phyloP scores from a whole-genome alignment of 92 coral and sea anemone species.

The Zoanthus solanderi region DNA sequence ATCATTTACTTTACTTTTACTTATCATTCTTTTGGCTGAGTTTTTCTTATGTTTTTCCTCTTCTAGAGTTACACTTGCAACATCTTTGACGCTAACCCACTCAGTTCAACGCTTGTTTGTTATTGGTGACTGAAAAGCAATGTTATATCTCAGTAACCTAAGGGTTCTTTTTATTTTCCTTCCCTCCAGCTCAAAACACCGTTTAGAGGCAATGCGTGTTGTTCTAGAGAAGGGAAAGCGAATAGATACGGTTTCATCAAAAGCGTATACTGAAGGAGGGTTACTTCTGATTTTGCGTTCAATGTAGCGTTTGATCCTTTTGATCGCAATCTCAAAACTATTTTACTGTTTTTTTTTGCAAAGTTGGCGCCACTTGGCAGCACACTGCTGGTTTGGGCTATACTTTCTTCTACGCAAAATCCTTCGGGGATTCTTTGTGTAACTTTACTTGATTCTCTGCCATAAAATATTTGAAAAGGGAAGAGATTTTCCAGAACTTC shows the following conservation, averaged over 20 bases:
- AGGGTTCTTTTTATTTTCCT: background rate
- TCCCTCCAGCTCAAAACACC: slow-evolving; percentile 23
- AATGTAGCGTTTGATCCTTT: slow-evolving; percentile 41
- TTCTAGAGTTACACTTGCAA: slow-evolving; percentile 42
- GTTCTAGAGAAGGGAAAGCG: slow-evolving; percentile 54
- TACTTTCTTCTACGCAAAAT: no score
- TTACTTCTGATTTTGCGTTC: slow-evolving; percentile 49
- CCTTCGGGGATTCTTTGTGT: no score
- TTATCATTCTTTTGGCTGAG: background rate
- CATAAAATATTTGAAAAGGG: no score
- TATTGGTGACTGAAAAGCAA: background rate
- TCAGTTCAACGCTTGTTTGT: background rate
- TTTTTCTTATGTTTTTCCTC: background rate
- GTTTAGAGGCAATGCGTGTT: slow-evolving; percentile 8
- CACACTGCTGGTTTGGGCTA: no score
- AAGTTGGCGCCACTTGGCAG: no score
- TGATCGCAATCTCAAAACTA: no score
- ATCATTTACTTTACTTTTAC: background rate
- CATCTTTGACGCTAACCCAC: slow-evolving; percentile 56
- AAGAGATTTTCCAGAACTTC: no score
- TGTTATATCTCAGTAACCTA: slow-evolving; percentile 5
- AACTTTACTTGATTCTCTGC: no score
- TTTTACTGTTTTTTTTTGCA: no score
- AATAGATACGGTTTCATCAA: slow-evolving; percentile 55
- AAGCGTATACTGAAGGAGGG: slow-evolving; percentile 59